Evolutionary conservation across 2,797 vertebrate genomes (phyloP).

Genomic region (Amblyopsis hoosieri): DNA sequence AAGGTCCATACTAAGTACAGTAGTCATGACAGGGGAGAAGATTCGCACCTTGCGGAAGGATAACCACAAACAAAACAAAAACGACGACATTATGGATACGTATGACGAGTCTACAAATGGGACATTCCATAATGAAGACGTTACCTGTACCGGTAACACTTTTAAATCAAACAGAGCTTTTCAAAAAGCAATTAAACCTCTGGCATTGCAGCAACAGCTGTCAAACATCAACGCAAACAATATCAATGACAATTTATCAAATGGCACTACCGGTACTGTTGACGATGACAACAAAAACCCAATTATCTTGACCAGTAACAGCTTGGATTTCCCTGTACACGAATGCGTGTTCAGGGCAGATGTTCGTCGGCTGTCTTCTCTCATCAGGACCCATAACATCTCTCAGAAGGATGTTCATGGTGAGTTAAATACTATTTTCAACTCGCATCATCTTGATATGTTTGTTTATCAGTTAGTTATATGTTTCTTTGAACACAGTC

Average conservation of each 20-base stretch:
- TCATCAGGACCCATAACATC: constrained; percentile 93
- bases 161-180: constrained; percentile 79
- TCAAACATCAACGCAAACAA: constrained; percentile 72
- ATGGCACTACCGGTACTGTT: constrained; percentile 32
- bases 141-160: constrained; percentile 36
- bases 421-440: constrained; percentile 56
- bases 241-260: constrained; percentile 63
- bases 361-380: constrained; percentile 89
- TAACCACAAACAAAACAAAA: constrained; percentile 85
- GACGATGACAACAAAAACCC: constrained; percentile 75
- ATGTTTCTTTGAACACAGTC: background rate
- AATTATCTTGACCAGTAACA: constrained; percentile 54
- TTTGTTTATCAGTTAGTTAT: background rate
- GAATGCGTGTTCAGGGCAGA: constrained; percentile 93
- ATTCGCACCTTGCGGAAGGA: constrained; percentile 89
- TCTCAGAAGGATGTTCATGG: constrained; percentile 92
- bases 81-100: constrained; percentile 84
- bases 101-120: constrained; percentile 81
- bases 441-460: too few relatives aligned
- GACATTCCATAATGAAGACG: constrained; percentile 64
- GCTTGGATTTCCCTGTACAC: constrained; percentile 85
- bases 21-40: constrained; percentile 90
- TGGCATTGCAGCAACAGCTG: constrained; percentile 62
- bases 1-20: background rate
- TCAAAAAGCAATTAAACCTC: constrained; percentile 63